A percentile compares a stretch with the other conserved stretches of the same genome.
Conservation (phyloP, 2,888 invertebrate species). For the Trimorus sp. region DNA sequence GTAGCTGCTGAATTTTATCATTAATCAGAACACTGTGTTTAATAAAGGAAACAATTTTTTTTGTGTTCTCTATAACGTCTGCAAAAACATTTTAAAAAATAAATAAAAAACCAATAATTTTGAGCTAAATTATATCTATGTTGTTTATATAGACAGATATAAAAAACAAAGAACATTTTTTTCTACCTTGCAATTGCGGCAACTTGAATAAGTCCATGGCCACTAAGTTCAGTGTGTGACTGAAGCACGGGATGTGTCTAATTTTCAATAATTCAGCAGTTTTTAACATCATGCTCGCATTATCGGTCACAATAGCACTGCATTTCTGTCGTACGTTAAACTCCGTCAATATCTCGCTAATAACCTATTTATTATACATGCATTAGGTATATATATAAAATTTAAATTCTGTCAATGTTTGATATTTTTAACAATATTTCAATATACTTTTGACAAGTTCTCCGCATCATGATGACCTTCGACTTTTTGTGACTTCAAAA, state of each 20-base stretch:
- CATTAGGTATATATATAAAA: not conserved
- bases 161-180: too few relatives aligned
- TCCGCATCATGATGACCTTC: constrained; percentile 19
- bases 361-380: constrained; percentile 6
- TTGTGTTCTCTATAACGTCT: not conserved
- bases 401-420: not conserved
- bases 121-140: too few relatives aligned
- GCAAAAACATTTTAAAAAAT: too few relatives aligned
- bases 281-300: constrained; percentile 13
- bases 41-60: constrained; percentile 14
- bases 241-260: constrained; percentile 23
- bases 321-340: not conserved
- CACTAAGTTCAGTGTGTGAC: constrained; percentile 19
- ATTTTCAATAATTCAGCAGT: constrained; percentile 3
- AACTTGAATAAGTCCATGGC: constrained; percentile 1
- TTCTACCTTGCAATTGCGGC: too few relatives aligned
- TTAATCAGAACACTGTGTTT: constrained; percentile 2
- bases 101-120: too few relatives aligned
- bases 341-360: not conserved
- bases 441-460: constrained; percentile 1
- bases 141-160: too few relatives aligned
- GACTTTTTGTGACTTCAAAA: constrained; percentile 14
- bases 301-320: constrained; percentile 20
- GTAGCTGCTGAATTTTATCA: constrained; percentile 7
- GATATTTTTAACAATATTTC: too few relatives aligned